These are phyloP conservation scores for Nomia melanderi DNA, from an alignment of 1,140 invertebrate species.

Conservation along the genomic window DNA sequence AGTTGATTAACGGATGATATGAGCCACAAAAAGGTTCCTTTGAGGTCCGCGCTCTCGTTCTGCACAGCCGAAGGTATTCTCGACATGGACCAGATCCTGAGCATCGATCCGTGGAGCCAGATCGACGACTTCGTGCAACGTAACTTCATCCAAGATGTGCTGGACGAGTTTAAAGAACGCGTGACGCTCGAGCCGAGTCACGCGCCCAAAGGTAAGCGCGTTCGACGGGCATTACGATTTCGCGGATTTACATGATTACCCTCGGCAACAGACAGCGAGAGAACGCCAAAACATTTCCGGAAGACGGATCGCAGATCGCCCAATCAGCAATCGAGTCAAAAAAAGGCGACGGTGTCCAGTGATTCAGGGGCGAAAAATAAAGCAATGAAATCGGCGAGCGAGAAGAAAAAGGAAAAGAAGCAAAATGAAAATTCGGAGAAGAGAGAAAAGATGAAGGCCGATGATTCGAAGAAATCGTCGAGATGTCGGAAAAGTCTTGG, in stretches of 20 bases:
- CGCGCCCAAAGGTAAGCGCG: slow-evolving; percentile 17
- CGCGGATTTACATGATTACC: too few relatives aligned
- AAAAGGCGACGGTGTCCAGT: not conserved
- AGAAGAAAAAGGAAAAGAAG: not conserved
- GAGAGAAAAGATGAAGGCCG: not conserved
- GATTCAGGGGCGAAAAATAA: not conserved
- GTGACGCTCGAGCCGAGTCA: slow-evolving; percentile 1
- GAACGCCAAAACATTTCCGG: not conserved
- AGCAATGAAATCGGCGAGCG: not conserved
- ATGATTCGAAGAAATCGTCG: not conserved
- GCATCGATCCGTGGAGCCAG: slow-evolving; percentile 7
- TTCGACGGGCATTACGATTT: too few relatives aligned
- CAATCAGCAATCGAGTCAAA: too few relatives aligned
- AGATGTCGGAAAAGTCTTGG: not conserved
- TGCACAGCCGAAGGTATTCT: slow-evolving; percentile 6
- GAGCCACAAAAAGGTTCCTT: not conserved
- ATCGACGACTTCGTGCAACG: slow-evolving; percentile 10
- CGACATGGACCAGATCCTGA: slow-evolving; percentile 33
- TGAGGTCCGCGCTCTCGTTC: slow-evolving; percentile 46
- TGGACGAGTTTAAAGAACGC: slow-evolving; percentile 20
- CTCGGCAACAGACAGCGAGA: not conserved
- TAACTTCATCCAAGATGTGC: slow-evolving; percentile 9
- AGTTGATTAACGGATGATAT: not conserved
- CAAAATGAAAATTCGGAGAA: not conserved
- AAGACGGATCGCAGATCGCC: too few relatives aligned